Base-by-base conservation (phyloP, 2,113 vertebrate genomes). In the Pelobates fuscus region DNA sequence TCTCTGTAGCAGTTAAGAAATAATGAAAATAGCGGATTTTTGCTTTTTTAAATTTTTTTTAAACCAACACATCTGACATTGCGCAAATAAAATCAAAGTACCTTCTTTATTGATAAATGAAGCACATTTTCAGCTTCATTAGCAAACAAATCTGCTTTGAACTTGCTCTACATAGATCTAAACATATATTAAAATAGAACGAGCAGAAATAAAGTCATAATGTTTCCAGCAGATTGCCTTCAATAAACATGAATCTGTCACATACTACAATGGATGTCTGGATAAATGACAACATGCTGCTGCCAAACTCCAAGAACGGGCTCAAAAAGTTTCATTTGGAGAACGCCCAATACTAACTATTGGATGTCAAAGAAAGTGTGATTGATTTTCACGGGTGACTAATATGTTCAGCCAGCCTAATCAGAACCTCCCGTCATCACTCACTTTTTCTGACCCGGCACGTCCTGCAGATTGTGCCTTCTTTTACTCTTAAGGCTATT, bases 331-430 rank as follows among this genome's bases (percentile, higher is more conserved):
- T 70, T 76, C 81, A 78, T 57, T 71, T 88, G 80, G 78, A 88
- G 82, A 83, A 72, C n/a, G 72, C 78, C 79, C 78, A 86, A 14
- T 67, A 83, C 75, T 80, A 86, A 82, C 32, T 62, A 86, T 54
- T 80, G 77, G 81, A 82, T 83, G 77, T 84, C 77, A 83, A 81
- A 77, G 70, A 82, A 80, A 77, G 60, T 82, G 80, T 78, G 58
- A 71, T 63, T 83, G 78, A 82, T 82, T 72, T 78, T 71, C 77
- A 79, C 75, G 83, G 66, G 84, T 85, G 81, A 87, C 54, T 29
- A 80, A 77, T 69, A 67, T 65, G 72, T 66, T 78, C 43, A 68
- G 65, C 82, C 66, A 65, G 55, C 60, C 64, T 84, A 82, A 85
- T 76, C 82, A 78, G 80, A 84, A 87, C 74, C 60, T 79, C 37